A percentile compares a stretch with the other conserved stretches of the same genome.
Conservation (phyloP, 2,113 vertebrate genomes). For the Ondatra zibethicus region DNA sequence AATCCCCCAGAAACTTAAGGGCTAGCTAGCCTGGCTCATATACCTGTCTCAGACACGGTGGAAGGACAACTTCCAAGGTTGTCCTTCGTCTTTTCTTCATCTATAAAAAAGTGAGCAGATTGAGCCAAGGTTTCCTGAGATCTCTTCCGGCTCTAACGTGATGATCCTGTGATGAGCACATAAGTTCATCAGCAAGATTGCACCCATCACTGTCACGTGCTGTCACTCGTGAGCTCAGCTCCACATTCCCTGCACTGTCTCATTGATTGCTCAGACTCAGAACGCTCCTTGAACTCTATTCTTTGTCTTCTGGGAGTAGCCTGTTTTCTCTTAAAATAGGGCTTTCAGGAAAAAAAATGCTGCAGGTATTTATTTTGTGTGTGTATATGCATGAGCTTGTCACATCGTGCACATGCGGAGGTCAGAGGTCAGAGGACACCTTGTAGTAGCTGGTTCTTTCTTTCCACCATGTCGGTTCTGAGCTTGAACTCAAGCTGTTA, state of each 20-base stretch:
- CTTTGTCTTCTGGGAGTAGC: not conserved
- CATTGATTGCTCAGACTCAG: constrained; percentile 28
- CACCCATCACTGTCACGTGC: not conserved
- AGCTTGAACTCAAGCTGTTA: not conserved
- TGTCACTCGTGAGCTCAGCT: constrained; percentile 49
- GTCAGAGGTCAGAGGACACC: not conserved
- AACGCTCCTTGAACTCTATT: constrained; percentile 23
- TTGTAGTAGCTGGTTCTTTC: not conserved
- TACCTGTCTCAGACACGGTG: not conserved
- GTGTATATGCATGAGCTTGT: not conserved
- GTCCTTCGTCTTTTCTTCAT: constrained; percentile 4
- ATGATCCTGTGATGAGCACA: constrained; percentile 43
- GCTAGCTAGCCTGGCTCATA: not conserved
- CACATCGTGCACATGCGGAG: not conserved
- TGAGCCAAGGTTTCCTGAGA: not conserved
- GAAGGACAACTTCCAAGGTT: not conserved
- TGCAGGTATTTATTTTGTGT: not conserved
- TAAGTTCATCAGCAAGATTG: constrained; percentile 16
- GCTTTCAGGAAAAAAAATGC: not conserved
- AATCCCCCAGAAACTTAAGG: not conserved
- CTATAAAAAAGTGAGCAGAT: constrained; percentile 16
- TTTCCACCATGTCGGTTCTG: not conserved
- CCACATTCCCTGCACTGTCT: not conserved
- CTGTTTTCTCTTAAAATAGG: constrained; percentile 39
- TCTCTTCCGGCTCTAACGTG: constrained; percentile 28